Percentiles rank a stretch among this genome's conserved stretches.
phyloP scores from a whole-genome alignment of 2,113 vertebrate species.

The Trachemys scripta region DNA sequence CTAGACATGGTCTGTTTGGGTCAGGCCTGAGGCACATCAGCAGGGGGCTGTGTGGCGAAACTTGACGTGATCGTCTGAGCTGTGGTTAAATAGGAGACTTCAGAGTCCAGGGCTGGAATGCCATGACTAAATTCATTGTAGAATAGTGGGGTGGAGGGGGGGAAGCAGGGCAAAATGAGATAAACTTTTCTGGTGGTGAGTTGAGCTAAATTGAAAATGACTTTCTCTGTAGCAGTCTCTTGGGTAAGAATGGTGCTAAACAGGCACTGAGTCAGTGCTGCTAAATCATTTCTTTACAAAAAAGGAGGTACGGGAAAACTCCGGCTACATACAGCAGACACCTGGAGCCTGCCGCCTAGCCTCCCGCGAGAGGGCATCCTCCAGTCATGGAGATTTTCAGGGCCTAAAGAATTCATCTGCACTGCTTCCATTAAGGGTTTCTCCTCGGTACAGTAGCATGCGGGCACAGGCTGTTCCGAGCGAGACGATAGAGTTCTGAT shows the following conservation, averaged over 20 bases:
- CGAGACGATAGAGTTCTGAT: slow-evolving; percentile 47
- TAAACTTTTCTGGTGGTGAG: neutral
- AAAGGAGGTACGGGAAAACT: neutral
- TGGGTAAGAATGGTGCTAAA: neutral
- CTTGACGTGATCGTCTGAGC: neutral
- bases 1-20: neutral
- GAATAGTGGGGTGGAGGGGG: neutral
- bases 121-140: neutral
- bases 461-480: slow-evolving; percentile 31
- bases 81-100: neutral
- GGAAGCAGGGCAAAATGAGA: neutral
- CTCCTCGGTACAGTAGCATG: slow-evolving; percentile 19
- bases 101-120: neutral
- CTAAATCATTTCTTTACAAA: neutral
- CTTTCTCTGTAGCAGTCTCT: neutral
- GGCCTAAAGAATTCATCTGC: slow-evolving; percentile 10
- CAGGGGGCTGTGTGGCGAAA: neutral
- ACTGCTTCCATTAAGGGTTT: slow-evolving; percentile 25
- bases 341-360: neutral
- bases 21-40: neutral
- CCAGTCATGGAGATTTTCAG: neutral
- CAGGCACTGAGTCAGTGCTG: neutral
- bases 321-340: neutral
- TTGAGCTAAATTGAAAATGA: neutral
- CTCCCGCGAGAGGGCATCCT: neutral